Evolutionary conservation across 2,888 invertebrate species (phyloP).

Genomic region (Mythimna albipuncta): DNA sequence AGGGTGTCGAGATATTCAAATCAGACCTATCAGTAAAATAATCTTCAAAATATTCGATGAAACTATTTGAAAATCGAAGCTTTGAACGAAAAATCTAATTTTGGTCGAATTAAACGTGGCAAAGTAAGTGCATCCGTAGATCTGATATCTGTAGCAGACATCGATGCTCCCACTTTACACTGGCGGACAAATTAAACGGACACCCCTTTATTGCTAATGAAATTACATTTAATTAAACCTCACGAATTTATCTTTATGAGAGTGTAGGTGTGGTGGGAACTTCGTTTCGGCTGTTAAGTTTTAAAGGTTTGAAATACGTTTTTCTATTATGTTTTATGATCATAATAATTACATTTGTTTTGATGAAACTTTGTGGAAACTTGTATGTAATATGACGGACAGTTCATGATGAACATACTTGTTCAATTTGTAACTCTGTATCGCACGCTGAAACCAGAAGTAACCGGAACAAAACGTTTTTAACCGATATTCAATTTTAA

Average conservation of each 20-base stretch:
- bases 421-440: not conserved
- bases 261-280: conserved; percentile 34
- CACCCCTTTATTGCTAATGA: conserved; percentile 52
- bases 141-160: conserved; percentile 60
- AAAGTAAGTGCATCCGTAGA: conserved; percentile 43
- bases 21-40: conserved; percentile 5
- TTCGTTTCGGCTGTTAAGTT: conserved; percentile 41
- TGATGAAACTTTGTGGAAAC: not conserved
- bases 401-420: no score
- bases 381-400: not conserved
- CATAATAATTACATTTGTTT: conserved; percentile 24
- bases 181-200: conserved; percentile 57
- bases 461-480: not conserved
- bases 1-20: conserved; percentile 29
- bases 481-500: not conserved
- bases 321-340: conserved; percentile 39
- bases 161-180: conserved; percentile 41
- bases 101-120: conserved; percentile 41
- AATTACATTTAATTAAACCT: conserved; percentile 60
- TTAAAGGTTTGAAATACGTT: conserved; percentile 29
- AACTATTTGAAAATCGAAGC: conserved; percentile 30
- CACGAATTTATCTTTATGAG: conserved; percentile 51
- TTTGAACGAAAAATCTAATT: conserved; percentile 41
- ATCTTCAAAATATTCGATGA: conserved; percentile 25
- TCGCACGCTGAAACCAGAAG: no score